phyloP scores from a whole-genome alignment of 2,113 vertebrate species.

The Mesembrinibis cayennensis region DNA sequence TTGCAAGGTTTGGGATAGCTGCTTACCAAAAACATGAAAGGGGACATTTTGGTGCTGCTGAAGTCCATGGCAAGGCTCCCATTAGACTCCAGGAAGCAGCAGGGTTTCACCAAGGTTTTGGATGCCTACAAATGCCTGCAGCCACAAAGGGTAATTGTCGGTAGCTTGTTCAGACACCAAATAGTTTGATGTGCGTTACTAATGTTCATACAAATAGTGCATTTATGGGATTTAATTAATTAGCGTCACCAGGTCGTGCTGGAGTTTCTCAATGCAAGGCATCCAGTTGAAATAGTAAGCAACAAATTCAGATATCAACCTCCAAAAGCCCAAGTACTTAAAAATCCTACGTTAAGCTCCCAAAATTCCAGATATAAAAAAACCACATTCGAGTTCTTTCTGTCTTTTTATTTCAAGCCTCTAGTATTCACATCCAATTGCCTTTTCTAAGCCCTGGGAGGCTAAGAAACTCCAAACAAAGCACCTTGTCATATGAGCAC shows the following conservation, averaged over 20 bases:
- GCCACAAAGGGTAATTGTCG: not conserved
- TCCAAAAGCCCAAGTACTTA: not conserved
- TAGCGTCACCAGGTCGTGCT: not conserved
- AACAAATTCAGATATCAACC: not conserved
- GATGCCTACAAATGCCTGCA: not conserved
- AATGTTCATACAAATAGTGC: not conserved
- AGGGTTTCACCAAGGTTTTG: slow-evolving; percentile 25
- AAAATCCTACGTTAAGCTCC: not conserved
- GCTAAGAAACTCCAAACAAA: not conserved
- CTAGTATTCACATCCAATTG: not conserved
- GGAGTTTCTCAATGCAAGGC: not conserved
- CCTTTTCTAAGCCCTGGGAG: not conserved
- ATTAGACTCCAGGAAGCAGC: slow-evolving; percentile 56
- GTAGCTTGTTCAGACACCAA: not conserved
- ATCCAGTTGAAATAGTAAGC: not conserved
- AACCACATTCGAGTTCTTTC: not conserved
- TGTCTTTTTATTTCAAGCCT: not conserved
- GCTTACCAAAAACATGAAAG: not conserved
- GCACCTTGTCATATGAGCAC: not conserved
- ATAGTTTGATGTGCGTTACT: not conserved
- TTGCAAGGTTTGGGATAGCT: not conserved
- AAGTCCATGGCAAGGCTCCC: not conserved
- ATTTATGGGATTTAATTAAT: not conserved
- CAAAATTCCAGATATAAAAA: not conserved
- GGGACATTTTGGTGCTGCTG: not conserved